phyloP scores from a whole-genome alignment of 2,797 vertebrate genomes.

The Sebastolobus alascanus region DNA sequence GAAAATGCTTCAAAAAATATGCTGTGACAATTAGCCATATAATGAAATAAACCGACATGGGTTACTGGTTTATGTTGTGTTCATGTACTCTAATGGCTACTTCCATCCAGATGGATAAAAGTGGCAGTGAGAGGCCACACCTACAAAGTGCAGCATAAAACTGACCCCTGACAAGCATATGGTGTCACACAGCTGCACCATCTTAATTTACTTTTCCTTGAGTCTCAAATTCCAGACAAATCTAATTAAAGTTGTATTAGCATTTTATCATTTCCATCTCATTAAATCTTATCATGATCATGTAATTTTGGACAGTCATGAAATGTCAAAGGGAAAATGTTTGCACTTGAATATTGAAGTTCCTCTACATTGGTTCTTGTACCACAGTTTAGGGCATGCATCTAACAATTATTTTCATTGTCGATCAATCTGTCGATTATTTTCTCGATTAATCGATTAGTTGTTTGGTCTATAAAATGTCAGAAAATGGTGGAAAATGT shows the following conservation, averaged over 20 bases:
- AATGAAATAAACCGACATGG: background rate
- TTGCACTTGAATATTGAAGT: background rate
- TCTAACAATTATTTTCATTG: too few relatives aligned
- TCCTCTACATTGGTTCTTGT: background rate
- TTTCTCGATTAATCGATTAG: too few relatives aligned
- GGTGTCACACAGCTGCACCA: constrained; percentile 1
- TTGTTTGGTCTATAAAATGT: too few relatives aligned
- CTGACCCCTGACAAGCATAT: background rate
- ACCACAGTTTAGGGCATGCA: background rate
- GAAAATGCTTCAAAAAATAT: constrained; percentile 5
- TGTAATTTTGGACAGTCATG: background rate
- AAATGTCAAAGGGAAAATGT: background rate
- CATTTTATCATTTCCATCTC: background rate
- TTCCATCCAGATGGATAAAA: constrained; percentile 15
- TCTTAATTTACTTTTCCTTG: background rate
- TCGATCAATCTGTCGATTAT: too few relatives aligned
- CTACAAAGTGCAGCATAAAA: background rate
- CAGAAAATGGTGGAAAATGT: too few relatives aligned
- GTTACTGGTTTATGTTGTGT: background rate
- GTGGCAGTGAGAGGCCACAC: background rate
- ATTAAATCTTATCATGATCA: background rate
- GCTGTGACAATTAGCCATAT: background rate
- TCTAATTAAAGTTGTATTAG: background rate
- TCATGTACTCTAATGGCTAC: background rate
- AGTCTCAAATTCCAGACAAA: background rate